Evolutionary conservation across 2,797 vertebrate genomes (phyloP).

Genomic region (Sebastes melanostomus): DNA sequence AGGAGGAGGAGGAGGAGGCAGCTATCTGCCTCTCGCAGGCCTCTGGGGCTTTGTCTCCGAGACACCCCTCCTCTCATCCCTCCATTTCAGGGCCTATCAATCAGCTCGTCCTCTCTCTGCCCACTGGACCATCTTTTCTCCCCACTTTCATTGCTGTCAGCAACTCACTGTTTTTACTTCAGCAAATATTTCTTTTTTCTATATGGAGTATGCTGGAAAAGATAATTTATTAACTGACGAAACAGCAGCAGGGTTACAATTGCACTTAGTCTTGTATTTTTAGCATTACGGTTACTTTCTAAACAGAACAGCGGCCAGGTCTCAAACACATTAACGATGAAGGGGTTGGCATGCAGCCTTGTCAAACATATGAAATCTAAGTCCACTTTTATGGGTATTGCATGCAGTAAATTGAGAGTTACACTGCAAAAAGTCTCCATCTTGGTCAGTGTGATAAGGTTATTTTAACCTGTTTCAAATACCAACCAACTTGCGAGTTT

Average conservation of each 20-base stretch:
- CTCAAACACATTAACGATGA: constrained; percentile 2
- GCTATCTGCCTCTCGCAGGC: constrained; percentile 68
- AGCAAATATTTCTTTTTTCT: constrained; percentile 3
- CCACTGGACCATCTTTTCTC: background rate
- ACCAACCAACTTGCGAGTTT: background rate
- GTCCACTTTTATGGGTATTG: constrained; percentile 22
- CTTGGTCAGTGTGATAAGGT: background rate
- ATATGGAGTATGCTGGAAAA: background rate
- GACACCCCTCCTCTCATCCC: constrained; percentile 26
- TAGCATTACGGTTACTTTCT: constrained; percentile 4
- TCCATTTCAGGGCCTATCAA: constrained; percentile 34
- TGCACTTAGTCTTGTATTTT: background rate
- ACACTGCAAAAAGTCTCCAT: background rate
- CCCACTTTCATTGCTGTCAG: constrained; percentile 19
- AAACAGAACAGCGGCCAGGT: constrained; percentile 12
- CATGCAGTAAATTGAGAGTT: constrained; percentile 17
- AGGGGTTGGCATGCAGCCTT: constrained; percentile 12
- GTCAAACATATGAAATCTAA: constrained; percentile 21
- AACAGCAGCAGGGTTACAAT: background rate
- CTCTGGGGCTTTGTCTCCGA: constrained; percentile 58
- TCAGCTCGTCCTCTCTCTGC: constrained; percentile 29
- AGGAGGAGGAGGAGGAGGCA: constrained; percentile 17
- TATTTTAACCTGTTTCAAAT: background rate
- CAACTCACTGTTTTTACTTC: constrained; percentile 14
- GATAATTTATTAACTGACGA: constrained; percentile 3